Evolutionary conservation across 1,140 invertebrate genomes (phyloP).

Genomic region (Drosophila dunni): DNA sequence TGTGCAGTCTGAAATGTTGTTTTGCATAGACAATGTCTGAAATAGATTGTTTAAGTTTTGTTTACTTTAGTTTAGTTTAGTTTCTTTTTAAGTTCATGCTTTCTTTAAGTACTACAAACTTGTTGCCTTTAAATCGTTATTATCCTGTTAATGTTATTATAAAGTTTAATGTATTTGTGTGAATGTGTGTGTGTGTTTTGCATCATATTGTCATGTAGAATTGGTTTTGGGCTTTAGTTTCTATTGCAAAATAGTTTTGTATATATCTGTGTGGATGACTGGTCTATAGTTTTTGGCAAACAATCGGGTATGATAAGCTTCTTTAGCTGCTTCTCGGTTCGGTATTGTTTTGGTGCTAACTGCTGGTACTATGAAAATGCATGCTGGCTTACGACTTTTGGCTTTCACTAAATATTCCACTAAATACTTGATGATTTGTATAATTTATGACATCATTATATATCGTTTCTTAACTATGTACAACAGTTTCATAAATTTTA

Average conservation of each 20-base stretch:
- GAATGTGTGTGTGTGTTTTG: not conserved
- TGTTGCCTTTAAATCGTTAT: conserved; percentile 32
- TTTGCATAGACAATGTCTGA: conserved; percentile 47
- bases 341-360: conserved; percentile 23
- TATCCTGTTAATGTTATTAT: conserved; percentile 5
- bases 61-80: not conserved
- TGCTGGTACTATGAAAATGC: conserved; percentile 69
- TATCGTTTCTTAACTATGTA: conserved; percentile 70
- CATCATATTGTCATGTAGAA: conserved; percentile 78
- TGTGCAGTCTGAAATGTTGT: conserved; percentile 75
- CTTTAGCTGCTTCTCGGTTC: conserved; percentile 37
- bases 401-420: conserved; percentile 56
- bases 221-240: conserved; percentile 53
- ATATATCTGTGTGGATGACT: conserved; percentile 32
- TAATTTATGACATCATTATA: conserved; percentile 47
- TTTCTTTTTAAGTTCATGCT: conserved; percentile 27
- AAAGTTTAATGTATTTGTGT: conserved; percentile 49
- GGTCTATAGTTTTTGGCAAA: conserved; percentile 66
- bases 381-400: conserved; percentile 79
- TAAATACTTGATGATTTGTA: conserved; percentile 64
- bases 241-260: conserved; percentile 71
- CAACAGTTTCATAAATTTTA: conserved; percentile 76
- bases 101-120: conserved; percentile 38
- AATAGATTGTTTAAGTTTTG: conserved; percentile 41
- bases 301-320: conserved; percentile 42